phyloP scores from a whole-genome alignment of 2,797 vertebrate species.

The Karalla daura region DNA sequence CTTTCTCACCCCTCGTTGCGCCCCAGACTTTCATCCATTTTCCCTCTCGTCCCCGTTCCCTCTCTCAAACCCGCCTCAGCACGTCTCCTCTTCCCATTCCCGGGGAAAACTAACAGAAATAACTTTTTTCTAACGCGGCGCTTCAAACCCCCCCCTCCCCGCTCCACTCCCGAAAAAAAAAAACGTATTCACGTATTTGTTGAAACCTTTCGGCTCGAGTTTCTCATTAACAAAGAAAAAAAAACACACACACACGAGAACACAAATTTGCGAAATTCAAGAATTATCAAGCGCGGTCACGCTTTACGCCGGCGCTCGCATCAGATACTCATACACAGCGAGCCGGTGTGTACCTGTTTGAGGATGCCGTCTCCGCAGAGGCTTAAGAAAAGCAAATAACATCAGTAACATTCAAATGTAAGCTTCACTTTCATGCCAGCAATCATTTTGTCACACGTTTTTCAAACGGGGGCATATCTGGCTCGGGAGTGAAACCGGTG shows the following conservation, averaged over 20 bases:
- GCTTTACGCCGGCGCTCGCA: not conserved
- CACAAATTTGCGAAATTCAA: not conserved
- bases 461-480: conserved; percentile 63
- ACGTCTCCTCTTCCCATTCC: conserved; percentile 39
- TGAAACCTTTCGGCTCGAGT: not conserved
- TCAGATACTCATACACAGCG: not conserved
- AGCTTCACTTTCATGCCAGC: conserved; percentile 63
- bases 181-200: conserved; percentile 4
- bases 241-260: not conserved
- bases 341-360: conserved; percentile 20
- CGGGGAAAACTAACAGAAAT: conserved; percentile 24
- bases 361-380: conserved; percentile 12
- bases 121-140: conserved; percentile 30
- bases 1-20: conserved; percentile 71
- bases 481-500: conserved; percentile 65
- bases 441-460: conserved; percentile 75
- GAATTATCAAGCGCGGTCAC: not conserved
- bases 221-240: not conserved
- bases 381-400: conserved; percentile 51
- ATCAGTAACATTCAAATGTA: conserved; percentile 52
- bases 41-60: conserved; percentile 28
- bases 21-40: conserved; percentile 70
- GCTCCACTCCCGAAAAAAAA: too few species aligned
- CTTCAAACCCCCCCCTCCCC: conserved; percentile 19
- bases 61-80: conserved; percentile 35